These are phyloP conservation scores for Cheilosia grossa DNA, from an alignment of 2,888 invertebrate species.

Conservation along the genomic window DNA sequence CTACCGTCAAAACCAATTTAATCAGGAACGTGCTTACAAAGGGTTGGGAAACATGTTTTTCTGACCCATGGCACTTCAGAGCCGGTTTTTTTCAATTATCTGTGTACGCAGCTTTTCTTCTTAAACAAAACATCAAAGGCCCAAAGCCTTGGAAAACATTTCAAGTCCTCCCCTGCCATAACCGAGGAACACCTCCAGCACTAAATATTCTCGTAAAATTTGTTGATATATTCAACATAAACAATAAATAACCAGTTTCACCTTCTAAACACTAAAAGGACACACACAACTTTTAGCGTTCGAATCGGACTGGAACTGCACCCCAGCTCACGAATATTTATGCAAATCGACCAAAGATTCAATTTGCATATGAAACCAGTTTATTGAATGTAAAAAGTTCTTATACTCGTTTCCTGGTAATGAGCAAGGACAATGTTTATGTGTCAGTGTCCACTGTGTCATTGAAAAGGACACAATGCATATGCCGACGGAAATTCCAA, in stretches of 20 bases:
- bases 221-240: slow-evolving; percentile 22
- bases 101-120: background rate
- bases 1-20: slow-evolving; percentile 16
- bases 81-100: slow-evolving; percentile 23
- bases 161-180: slow-evolving; percentile 23
- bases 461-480: slow-evolving; percentile 25
- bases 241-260: slow-evolving; percentile 54
- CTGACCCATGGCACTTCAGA: slow-evolving; percentile 19
- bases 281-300: background rate
- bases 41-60: slow-evolving; percentile 11
- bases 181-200: background rate
- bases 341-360: slow-evolving; percentile 40
- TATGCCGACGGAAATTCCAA: slow-evolving; percentile 31
- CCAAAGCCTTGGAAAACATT: background rate
- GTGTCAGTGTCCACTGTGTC: background rate
- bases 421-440: slow-evolving; percentile 44
- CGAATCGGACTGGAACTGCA: slow-evolving; percentile 7
- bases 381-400: slow-evolving; percentile 17
- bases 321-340: slow-evolving; percentile 8
- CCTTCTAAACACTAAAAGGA: slow-evolving; percentile 25
- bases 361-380: slow-evolving; percentile 69
- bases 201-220: background rate
- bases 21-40: slow-evolving; percentile 28
- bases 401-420: slow-evolving; percentile 18
- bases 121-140: slow-evolving; percentile 17